phyloP scores from a whole-genome alignment of 2,888 invertebrate genomes.

The Drosophila melanosoma region DNA sequence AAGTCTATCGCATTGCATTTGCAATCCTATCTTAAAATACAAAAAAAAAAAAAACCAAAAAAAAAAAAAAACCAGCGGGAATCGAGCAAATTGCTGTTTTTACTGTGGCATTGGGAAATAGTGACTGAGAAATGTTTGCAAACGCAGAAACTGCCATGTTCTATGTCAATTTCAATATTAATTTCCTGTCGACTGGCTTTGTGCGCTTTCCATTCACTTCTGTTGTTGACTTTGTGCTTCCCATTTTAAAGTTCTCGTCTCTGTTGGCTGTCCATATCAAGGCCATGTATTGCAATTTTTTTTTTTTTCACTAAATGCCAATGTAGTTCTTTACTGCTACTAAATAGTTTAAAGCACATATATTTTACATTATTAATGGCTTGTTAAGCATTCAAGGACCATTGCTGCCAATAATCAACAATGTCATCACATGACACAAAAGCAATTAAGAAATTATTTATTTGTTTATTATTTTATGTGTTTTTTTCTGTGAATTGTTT shows the following conservation, averaged over 20 bases:
- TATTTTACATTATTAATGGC: background rate
- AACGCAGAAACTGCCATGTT: background rate
- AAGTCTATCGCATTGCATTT: constrained; percentile 35
- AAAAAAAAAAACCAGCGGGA: background rate
- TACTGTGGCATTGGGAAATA: background rate
- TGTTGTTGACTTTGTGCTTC: background rate
- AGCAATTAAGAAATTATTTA: background rate
- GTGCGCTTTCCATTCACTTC: background rate
- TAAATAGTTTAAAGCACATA: background rate
- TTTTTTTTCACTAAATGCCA: too few relatives aligned
- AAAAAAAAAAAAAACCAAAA: background rate
- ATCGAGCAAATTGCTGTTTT: background rate
- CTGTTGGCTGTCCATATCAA: background rate
- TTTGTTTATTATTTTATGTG: background rate
- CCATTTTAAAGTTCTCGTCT: background rate
- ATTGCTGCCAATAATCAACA: background rate
- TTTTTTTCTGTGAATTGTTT: background rate
- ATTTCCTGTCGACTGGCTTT: constrained; percentile 7
- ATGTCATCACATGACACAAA: background rate
- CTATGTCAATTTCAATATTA: constrained; percentile 6
- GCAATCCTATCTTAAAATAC: background rate
- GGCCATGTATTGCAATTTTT: background rate
- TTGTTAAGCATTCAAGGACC: background rate
- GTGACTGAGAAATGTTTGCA: background rate
- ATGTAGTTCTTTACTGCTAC: background rate